These are phyloP conservation scores for Pangasius djambal DNA, from an alignment of 2,797 vertebrate genomes.

Conservation along the genomic window DNA sequence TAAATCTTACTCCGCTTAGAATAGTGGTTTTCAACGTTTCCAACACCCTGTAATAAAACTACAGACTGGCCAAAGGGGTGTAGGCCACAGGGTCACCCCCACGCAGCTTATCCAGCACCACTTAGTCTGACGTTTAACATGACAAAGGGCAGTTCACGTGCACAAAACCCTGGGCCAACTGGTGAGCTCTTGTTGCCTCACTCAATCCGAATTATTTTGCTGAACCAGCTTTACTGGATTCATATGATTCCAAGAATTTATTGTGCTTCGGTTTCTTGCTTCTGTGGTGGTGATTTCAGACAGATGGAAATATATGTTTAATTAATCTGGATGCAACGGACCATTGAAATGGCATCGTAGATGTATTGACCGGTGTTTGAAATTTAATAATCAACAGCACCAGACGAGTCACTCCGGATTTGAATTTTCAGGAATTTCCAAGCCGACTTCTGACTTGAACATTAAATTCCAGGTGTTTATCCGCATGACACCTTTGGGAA, in stretches of 20 bases:
- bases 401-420: not conserved
- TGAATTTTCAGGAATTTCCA: not conserved
- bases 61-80: not conserved
- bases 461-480: not conserved
- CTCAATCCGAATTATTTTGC: not conserved
- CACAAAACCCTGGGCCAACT: no score
- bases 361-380: not conserved
- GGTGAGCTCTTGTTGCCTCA: not conserved
- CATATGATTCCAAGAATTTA: not conserved
- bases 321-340: not conserved
- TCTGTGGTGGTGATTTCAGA: not conserved
- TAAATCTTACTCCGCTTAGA: not conserved
- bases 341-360: no score
- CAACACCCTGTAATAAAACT: not conserved
- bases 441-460: not conserved
- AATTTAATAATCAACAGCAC: not conserved
- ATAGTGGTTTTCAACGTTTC: not conserved
- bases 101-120: conserved; percentile 5
- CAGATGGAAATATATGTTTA: not conserved
- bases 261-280: not conserved
- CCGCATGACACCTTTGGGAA: not conserved
- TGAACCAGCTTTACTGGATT: not conserved
- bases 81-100: not conserved
- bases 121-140: conserved; percentile 17
- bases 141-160: conserved; percentile 15